These are phyloP conservation scores for Caenorhabditis sp. DNA, from an alignment of 2,888 invertebrate species.

Conservation along the genomic window DNA sequence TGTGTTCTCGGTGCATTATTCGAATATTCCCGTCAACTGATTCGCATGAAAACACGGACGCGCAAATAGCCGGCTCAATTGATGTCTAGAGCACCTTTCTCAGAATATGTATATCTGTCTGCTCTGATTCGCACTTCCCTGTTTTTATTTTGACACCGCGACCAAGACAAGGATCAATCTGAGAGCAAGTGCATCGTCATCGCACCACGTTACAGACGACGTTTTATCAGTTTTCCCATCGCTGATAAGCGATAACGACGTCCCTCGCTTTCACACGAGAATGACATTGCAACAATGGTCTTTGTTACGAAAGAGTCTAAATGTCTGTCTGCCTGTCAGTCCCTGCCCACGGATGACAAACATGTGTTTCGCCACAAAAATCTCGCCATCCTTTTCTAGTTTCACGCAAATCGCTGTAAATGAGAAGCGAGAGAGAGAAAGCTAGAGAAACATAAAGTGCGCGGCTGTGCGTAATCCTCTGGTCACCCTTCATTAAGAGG, in stretches of 20 bases:
- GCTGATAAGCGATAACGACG: neutral
- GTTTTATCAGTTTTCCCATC: constrained; percentile 6
- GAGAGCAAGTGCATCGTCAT: neutral
- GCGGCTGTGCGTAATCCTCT: constrained; percentile 19
- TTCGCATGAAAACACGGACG: constrained; percentile 10
- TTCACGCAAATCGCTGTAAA: constrained; percentile 10
- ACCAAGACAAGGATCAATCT: neutral
- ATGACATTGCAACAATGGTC: neutral
- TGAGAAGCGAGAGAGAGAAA: neutral
- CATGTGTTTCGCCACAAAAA: neutral
- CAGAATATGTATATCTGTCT: constrained; percentile 23
- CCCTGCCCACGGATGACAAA: neutral
- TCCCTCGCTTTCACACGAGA: neutral
- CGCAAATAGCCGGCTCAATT: constrained; percentile 20
- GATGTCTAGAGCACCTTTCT: constrained; percentile 13
- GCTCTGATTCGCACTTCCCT: constrained; percentile 8
- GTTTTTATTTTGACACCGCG: neutral
- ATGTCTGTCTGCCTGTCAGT: constrained; percentile 10
- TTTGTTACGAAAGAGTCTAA: constrained; percentile 11
- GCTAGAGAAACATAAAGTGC: neutral
- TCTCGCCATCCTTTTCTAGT: neutral
- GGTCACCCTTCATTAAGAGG: constrained; percentile 7
- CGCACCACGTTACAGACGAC: constrained; percentile 15
- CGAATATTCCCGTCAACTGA: neutral
- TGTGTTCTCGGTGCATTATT: constrained; percentile 19